phyloP scores from a whole-genome alignment of 2,797 vertebrate genomes.

The Pipistrellus pygmaeus region DNA sequence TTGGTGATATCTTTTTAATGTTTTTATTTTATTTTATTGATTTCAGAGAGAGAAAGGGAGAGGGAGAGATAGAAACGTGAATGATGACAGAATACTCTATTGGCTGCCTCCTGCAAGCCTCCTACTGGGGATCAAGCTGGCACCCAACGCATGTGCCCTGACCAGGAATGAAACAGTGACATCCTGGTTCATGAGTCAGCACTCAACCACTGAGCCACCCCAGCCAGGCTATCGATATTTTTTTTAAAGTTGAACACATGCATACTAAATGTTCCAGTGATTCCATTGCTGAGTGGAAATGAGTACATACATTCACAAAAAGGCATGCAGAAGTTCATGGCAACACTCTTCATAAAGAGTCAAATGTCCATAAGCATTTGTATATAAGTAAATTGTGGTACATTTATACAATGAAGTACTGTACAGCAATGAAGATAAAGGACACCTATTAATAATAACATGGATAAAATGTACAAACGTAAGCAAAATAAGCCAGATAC shows the following conservation, averaged over 20 bases:
- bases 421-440: not conserved
- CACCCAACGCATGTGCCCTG: too few relatives aligned
- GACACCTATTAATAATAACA: not conserved
- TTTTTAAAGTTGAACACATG: slow-evolving; percentile 56
- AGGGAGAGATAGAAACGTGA: too few relatives aligned
- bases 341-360: not conserved
- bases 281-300: slow-evolving; percentile 17
- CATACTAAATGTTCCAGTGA: not conserved
- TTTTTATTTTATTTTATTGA: too few relatives aligned
- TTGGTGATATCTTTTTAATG: not conserved
- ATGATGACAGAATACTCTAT: too few relatives aligned
- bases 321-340: not conserved
- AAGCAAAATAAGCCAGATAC: not conserved
- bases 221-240: not conserved
- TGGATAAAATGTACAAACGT: not conserved
- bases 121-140: too few relatives aligned
- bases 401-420: not conserved
- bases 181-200: too few relatives aligned
- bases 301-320: not conserved
- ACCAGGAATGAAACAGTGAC: too few relatives aligned
- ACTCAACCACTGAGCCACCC: too few relatives aligned
- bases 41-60: too few relatives aligned
- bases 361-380: not conserved
- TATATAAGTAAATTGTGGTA: not conserved
- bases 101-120: too few relatives aligned